Base-by-base conservation (phyloP, 1,140 invertebrate species). In the Tetramorium alpestre region DNA sequence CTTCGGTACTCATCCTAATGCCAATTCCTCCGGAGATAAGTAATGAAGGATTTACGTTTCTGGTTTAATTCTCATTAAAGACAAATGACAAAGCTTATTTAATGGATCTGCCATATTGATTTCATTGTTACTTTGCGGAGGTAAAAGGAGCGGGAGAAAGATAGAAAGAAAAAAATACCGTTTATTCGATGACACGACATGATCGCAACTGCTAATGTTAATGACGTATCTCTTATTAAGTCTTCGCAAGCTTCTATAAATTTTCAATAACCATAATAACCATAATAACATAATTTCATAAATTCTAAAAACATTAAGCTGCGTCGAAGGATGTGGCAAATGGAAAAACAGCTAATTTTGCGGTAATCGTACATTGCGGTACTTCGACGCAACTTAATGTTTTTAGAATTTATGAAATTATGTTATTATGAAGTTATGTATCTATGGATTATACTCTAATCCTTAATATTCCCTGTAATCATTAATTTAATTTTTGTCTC, bases 1-100 rank as follows among this genome's bases (percentile, higher is more conserved):
- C 85, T 73, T 56, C 3, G 49, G 44, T 54, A 33, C 56, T 73
- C 49, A 38, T 78, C 58, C 47, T 54, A 28, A 78, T 49, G 22
- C 28, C 88, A 72, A 69, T 87, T 58, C 38, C 47, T 84, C 44
- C 33, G 22, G 33, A 80, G 51, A 65, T 60, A 75, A 69, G 72
- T 87, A 87, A 89, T 88, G 88, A 82, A 89, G 41, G 72, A 60
- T 70, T 87, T 49, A 73, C 54, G 44, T 75, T 89, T 60, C 77
- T n/a, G 56, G 69, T 77, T 87, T 80, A 62, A 89, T 87, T 87
- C 75, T 62, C 28, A 81, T 89, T 87, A 89, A 81, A 85, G 60
- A 56, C 62, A 58, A 51, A 56, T 41, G 49, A 25, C 73, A 51
- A 62, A 84, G 78, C 85, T 90, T 89, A 75, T 87, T 87, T 84